phyloP scores from a whole-genome alignment of 2,113 vertebrate genomes.

The Salvator merianae region DNA sequence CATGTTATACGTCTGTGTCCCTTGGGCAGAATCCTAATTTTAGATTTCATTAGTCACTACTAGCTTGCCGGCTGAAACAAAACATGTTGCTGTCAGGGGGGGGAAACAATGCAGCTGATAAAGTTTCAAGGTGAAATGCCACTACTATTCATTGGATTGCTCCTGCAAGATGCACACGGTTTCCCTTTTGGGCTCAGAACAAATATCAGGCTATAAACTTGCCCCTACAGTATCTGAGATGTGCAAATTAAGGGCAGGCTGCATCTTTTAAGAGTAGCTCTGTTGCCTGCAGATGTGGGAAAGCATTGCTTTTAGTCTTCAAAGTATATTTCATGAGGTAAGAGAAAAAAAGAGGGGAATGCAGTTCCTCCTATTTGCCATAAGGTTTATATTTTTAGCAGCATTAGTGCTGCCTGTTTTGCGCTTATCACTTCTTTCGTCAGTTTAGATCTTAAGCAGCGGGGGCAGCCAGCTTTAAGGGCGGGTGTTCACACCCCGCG shows the following conservation, averaged over 20 bases:
- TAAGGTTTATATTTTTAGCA: neutral
- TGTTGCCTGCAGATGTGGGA: neutral
- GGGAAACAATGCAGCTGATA: constrained; percentile 20
- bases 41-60: constrained; percentile 21
- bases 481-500: too few species aligned
- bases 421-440: neutral
- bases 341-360: too few species aligned
- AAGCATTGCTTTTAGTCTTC: too few species aligned
- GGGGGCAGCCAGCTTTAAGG: too few species aligned
- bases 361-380: too few species aligned
- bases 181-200: constrained; percentile 48
- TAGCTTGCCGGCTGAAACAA: constrained; percentile 1
- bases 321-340: neutral
- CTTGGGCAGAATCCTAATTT: constrained; percentile 17
- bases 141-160: constrained; percentile 23
- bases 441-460: neutral
- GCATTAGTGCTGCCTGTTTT: neutral
- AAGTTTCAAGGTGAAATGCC: neutral
- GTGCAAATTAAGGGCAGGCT: neutral
- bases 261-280: neutral
- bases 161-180: neutral
- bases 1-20: constrained; percentile 15
- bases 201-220: constrained; percentile 7
- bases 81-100: neutral
- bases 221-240: neutral